Conservation (phyloP, 2,113 vertebrate genomes). For the Fulmarus glacialis region DNA sequence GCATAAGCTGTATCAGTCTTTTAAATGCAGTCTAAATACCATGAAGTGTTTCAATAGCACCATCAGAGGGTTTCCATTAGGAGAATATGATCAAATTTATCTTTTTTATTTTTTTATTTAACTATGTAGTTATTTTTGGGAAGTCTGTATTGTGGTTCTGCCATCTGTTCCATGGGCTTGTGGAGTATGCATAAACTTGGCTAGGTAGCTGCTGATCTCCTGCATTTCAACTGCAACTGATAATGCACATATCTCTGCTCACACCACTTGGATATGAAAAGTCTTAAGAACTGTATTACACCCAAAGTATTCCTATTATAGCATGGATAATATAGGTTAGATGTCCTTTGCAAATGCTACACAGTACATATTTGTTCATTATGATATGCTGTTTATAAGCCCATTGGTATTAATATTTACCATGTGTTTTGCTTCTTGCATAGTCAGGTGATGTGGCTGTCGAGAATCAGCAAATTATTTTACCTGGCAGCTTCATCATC, state of each 20-base stretch:
- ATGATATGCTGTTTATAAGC: not conserved
- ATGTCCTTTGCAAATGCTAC: not conserved
- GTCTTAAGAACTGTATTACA: not conserved
- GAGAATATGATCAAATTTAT: not conserved
- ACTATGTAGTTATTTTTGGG: not conserved
- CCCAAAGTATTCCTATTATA: not conserved
- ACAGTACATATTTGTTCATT: not conserved
- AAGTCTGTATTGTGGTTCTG: not conserved
- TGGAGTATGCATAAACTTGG: not conserved
- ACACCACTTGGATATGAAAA: not conserved
- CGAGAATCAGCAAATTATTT: not conserved
- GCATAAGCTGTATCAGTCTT: not conserved
- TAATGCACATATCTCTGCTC: not conserved
- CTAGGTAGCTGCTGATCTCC: not conserved
- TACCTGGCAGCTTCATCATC: not conserved
- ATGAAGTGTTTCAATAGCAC: not conserved
- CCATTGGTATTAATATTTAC: not conserved
- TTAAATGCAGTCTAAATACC: not conserved
- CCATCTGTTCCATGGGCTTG: not conserved
- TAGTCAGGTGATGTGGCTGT: not conserved
- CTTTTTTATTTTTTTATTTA: not conserved
- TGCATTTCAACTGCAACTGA: not conserved
- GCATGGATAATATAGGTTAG: not conserved
- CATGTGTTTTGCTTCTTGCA: not conserved
- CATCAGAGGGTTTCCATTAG: not conserved